Conservation (phyloP, 2,797 vertebrate genomes). For the Diplodus sargus region DNA sequence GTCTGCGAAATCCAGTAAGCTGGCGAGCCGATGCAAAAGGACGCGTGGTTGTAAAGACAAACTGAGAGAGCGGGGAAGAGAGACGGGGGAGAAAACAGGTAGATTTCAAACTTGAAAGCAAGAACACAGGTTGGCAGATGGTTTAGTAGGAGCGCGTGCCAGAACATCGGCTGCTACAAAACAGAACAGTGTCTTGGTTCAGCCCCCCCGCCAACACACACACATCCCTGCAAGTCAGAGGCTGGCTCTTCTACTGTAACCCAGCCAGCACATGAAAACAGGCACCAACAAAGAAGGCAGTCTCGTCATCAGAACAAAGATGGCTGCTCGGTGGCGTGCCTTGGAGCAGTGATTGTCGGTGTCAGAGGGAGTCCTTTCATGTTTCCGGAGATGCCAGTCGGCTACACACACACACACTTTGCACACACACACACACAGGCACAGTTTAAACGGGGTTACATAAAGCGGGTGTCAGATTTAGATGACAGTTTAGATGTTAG, state of each 20-base stretch:
- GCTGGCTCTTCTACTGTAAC: slow-evolving; percentile 80
- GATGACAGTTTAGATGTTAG: slow-evolving; percentile 84
- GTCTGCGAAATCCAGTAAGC: slow-evolving; percentile 63
- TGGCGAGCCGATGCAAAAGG: slow-evolving; percentile 58
- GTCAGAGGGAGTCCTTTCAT: slow-evolving; percentile 80
- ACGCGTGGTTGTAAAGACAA: slow-evolving; percentile 54
- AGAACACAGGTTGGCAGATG: slow-evolving; percentile 65
- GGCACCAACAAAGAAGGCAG: slow-evolving; percentile 80
- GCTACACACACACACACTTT: slow-evolving; percentile 48
- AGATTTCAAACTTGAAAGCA: slow-evolving; percentile 67
- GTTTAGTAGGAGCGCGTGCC: slow-evolving; percentile 68
- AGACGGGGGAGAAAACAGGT: slow-evolving; percentile 55
- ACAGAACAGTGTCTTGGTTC: slow-evolving; percentile 62
- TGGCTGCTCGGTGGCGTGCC: slow-evolving; percentile 80
- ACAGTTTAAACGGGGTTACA: slow-evolving; percentile 84
- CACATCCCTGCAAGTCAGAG: slow-evolving; percentile 60
- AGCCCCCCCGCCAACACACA: slow-evolving; percentile 20
- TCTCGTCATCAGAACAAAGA: slow-evolving; percentile 83
- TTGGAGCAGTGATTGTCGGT: slow-evolving; percentile 84
- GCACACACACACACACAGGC: slow-evolving; percentile 57
- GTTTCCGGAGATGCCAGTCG: slow-evolving; percentile 81
- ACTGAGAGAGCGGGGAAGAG: slow-evolving; percentile 41
- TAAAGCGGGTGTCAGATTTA: slow-evolving; percentile 86
- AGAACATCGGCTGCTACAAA: slow-evolving; percentile 72
- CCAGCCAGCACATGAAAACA: slow-evolving; percentile 76